phyloP scores from a whole-genome alignment of 1,140 invertebrate genomes.

The Alviniconcha marisindica region DNA sequence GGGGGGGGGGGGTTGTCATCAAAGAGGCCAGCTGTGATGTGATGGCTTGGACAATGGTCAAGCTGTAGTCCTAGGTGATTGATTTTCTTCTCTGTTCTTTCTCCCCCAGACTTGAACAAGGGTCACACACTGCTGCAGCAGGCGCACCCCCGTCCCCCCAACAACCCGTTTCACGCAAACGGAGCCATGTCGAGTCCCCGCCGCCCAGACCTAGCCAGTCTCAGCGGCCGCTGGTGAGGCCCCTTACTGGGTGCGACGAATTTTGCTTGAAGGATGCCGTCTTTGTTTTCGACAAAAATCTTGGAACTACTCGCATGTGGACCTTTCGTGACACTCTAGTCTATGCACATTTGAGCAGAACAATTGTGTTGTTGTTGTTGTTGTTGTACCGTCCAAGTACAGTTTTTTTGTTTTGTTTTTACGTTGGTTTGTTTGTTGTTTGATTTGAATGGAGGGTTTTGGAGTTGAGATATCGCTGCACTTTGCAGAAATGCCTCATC shows the following conservation, averaged over 20 bases:
- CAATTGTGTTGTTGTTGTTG: no score
- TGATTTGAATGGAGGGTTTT: no score
- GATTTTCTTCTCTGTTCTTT: no score
- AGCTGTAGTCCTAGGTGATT: no score
- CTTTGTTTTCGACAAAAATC: conserved; percentile 47
- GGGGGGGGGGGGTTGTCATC: no score
- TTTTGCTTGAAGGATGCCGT: conserved; percentile 48
- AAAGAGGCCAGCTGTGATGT: no score
- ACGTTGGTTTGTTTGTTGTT: no score
- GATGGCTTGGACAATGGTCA: no score
- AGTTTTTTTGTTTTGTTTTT: no score
- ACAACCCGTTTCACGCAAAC: conserved; percentile 59
- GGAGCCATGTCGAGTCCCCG: conserved; percentile 43
- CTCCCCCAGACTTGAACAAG: conserved; percentile 44
- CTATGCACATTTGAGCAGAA: conserved; percentile 2
- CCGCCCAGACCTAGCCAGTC: conserved; percentile 67
- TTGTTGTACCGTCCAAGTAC: no score
- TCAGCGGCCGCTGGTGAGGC: conserved; percentile 71
- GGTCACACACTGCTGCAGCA: conserved; percentile 37
- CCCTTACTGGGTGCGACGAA: conserved; percentile 35
- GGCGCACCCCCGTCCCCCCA: conserved; percentile 15
- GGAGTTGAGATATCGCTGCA: no score
- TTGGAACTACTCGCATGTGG: conserved; percentile 43
- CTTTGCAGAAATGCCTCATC: no score
- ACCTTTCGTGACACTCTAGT: conserved; percentile 37